phyloP scores from a whole-genome alignment of 2,113 vertebrate species.

The Alouatta palliata region DNA sequence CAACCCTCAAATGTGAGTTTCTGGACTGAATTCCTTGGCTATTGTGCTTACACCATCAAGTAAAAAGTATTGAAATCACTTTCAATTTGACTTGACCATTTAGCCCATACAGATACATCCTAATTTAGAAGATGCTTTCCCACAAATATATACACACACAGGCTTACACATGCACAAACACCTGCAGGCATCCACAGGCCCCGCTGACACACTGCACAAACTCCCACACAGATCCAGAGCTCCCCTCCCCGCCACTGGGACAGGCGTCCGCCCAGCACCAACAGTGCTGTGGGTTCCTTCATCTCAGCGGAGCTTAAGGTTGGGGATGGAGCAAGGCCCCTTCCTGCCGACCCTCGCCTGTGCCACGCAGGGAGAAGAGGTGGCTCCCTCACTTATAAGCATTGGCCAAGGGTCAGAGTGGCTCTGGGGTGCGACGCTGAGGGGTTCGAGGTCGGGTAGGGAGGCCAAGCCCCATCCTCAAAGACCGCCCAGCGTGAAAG shows the following conservation, averaged over 20 bases:
- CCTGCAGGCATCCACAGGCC: neutral
- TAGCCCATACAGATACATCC: neutral
- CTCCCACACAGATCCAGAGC: neutral
- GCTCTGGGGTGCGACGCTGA: rapidly evolving
- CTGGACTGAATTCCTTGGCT: neutral
- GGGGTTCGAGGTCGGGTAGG: neutral
- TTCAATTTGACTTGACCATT: neutral
- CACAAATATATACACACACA: neutral
- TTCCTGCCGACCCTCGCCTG: neutral
- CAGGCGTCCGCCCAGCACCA: neutral
- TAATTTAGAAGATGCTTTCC: neutral
- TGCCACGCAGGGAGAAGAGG: neutral
- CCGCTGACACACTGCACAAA: neutral
- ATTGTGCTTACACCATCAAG: neutral
- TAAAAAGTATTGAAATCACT: neutral
- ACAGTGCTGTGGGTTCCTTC: neutral
- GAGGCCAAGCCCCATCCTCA: neutral
- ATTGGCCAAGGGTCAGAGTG: no score
- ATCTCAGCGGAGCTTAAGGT: neutral
- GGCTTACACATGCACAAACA: neutral
- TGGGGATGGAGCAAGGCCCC: neutral
- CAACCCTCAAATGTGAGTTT: neutral
- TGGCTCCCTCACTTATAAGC: neutral
- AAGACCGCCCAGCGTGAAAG: neutral
- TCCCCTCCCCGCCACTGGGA: rapidly evolving